Percentiles rank a stretch among this genome's conserved stretches.
Evolutionary conservation across 2,797 vertebrate species (phyloP).

Genomic region (Tympanoctomys barrerae): DNA sequence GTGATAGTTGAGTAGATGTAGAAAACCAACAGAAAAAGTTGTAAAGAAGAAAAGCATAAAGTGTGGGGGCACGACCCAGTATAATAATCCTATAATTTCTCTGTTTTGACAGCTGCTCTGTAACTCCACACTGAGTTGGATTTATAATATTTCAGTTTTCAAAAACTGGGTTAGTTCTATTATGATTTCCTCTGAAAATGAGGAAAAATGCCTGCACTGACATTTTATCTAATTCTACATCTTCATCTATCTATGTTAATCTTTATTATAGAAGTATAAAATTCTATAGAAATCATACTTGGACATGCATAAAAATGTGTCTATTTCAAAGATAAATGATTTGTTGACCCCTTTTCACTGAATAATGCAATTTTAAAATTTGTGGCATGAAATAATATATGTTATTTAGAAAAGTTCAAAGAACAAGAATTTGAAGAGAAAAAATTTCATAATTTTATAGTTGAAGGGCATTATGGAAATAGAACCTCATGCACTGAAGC

Average conservation of each 20-base stretch:
- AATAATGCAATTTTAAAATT: neutral
- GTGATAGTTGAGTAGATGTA: too few species aligned
- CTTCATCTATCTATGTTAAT: neutral
- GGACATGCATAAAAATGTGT: neutral
- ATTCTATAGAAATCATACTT: neutral
- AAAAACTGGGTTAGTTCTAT: neutral
- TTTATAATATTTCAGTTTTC: slow-evolving; percentile 1
- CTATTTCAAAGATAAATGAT: neutral
- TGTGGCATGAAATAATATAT: neutral
- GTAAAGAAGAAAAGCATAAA: too few species aligned
- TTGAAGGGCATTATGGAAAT: neutral
- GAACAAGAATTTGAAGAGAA: neutral
- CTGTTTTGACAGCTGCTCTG: neutral
- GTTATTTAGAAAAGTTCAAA: neutral
- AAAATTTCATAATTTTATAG: neutral
- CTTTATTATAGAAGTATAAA: neutral
- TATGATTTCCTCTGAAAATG: neutral
- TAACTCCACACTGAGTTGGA: neutral
- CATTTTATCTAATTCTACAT: neutral
- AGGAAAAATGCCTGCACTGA: neutral
- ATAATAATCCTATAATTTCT: neutral
- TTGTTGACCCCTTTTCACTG: neutral
- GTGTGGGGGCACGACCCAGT: neutral
- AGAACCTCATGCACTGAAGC: neutral
- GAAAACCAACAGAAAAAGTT: too few species aligned